A percentile compares a stretch with the other conserved stretches of the same genome.
These are phyloP conservation scores for Spea multiplicata DNA, from an alignment of 2,113 vertebrate species.

Conservation along the genomic window DNA sequence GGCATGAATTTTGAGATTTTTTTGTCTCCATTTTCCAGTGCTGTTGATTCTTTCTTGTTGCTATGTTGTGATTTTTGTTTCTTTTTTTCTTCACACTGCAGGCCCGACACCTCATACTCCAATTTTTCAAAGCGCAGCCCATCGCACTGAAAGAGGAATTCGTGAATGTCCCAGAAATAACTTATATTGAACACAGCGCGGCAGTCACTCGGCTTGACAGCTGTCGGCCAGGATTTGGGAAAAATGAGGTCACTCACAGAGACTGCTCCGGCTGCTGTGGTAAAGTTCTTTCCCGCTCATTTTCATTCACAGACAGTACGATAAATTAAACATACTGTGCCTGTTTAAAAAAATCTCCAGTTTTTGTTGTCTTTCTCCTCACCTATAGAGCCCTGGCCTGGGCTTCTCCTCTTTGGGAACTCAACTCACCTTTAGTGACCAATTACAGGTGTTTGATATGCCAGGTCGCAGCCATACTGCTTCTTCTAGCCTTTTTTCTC, in stretches of 20 bases:
- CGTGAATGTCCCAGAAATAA: constrained; percentile 51
- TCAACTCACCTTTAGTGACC: too few species aligned
- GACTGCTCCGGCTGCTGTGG: constrained; percentile 66
- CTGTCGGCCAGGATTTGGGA: constrained; percentile 71
- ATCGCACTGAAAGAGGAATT: constrained; percentile 32
- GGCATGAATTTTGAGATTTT: too few species aligned
- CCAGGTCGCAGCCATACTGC: too few species aligned
- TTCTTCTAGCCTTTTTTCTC: too few species aligned
- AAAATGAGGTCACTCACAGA: constrained; percentile 57
- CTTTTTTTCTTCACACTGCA: constrained; percentile 45
- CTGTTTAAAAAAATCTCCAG: too few species aligned
- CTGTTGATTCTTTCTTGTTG: too few species aligned
- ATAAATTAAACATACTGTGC: not conserved
- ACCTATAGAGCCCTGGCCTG: too few species aligned
- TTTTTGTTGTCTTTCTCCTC: too few species aligned
- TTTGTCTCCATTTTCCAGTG: too few species aligned
- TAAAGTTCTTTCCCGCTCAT: constrained; percentile 51
- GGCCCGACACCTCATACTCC: constrained; percentile 59
- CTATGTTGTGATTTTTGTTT: not conserved
- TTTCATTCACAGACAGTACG: not conserved
- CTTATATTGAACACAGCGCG: constrained; percentile 65
- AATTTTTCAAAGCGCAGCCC: constrained; percentile 59
- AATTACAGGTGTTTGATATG: too few species aligned
- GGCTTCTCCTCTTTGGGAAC: too few species aligned
- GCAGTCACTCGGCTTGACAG: constrained; percentile 59